These are phyloP conservation scores for Ochotona curzoniae DNA, from an alignment of 2,113 vertebrate genomes.

Conservation along the genomic window DNA sequence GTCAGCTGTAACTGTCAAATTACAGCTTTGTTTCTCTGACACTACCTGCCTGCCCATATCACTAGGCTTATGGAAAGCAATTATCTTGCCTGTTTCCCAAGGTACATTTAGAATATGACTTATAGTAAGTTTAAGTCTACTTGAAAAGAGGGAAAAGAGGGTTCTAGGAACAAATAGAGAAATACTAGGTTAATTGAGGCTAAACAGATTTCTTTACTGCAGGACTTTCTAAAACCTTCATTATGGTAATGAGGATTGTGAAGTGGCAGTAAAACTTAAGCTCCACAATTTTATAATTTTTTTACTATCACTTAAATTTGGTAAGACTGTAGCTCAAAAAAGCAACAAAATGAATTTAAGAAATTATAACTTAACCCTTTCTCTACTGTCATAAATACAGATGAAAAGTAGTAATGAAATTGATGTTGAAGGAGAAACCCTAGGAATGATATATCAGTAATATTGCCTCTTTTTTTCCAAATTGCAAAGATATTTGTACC, in stretches of 20 bases:
- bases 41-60: too few species aligned
- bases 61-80: slow-evolving; percentile 15
- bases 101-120: neutral
- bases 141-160: neutral
- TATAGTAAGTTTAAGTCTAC: neutral
- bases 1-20: too few species aligned
- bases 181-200: neutral
- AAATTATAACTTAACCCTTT: slow-evolving; percentile 7
- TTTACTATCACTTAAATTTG: neutral
- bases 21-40: too few species aligned
- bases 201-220: slow-evolving; percentile 2
- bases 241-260: neutral
- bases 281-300: neutral
- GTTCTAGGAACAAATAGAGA: slow-evolving; percentile 1
- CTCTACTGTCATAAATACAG: neutral
- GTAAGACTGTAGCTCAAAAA: neutral
- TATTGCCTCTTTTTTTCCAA: neutral
- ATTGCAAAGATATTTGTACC: neutral
- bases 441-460: neutral
- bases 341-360: neutral
- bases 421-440: neutral
- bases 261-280: neutral
- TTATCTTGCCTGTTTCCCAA: neutral
- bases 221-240: neutral
- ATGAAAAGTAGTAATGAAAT: neutral